Base-by-base conservation (phyloP, 2,113 vertebrate species). In the Dipodomys merriami region DNA sequence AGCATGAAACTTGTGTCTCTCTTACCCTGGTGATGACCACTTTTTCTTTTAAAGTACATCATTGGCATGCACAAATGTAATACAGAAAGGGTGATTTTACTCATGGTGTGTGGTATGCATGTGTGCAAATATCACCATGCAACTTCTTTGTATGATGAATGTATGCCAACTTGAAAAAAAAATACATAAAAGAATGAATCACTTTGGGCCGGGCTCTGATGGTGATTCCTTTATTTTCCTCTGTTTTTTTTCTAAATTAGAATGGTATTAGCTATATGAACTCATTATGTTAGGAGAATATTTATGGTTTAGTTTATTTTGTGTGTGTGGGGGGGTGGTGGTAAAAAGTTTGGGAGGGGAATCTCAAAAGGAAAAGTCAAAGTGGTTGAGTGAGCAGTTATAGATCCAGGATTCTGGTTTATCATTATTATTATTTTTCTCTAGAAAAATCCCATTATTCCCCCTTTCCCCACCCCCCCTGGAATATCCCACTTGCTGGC, bases 121-220 rank as follows among this genome's bases (percentile, higher is more conserved):
- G 15, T 18, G 4, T 57, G 15, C 15, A 57, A 57, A 16, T 57
- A 57, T 57, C 53, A 16, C 53, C 15, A 57, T 57, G 53, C 53
- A 57, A 57, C 53, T 4, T 57, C 49, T 53, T 53, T 53, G 49
- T 11, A 53, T 9, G 12, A 53, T 13, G 49, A 53, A 53, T 53
- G 49, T 53, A 53, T 12, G 10, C 10, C 49, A 12, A 53, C 49
- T 53, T 53, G 12, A 57, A 57, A 13, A 57, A 49, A 49, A 49
- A 49, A 49, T 57, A 57, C 15, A 18, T 57, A 16, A 57, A 57
- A 57, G 53, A 57, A 57, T 57, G 53, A 82, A 62, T 83, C 72
- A 92, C 18, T 60, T 82, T 62, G 25, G 72, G 53, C 53, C 33
- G 92, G 35, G 13, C 64, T 80, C 64, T 91, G 60, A 95, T 68